A percentile compares a stretch with the other conserved stretches of the same genome.
Evolutionary conservation across 2,113 vertebrate species (phyloP).

Genomic region (Lagopus muta): DNA sequence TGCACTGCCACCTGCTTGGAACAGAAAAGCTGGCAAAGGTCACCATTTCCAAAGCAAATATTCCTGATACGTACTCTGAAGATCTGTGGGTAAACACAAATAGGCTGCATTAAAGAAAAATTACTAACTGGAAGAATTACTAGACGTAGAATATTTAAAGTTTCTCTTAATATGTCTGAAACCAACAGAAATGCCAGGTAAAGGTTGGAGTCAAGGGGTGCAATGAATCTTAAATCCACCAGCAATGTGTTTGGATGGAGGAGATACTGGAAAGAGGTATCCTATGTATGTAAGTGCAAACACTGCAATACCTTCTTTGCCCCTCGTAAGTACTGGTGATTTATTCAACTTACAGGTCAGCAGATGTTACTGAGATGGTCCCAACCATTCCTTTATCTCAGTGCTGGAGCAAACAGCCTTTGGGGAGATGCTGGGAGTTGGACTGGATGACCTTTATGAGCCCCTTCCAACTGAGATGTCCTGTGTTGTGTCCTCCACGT

Average conservation of each 20-base stretch:
- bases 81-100: neutral
- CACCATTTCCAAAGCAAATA: neutral
- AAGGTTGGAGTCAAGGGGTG: neutral
- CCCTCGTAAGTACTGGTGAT: neutral
- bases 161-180: neutral
- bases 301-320: accelerated
- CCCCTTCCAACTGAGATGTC: no score
- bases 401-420: neutral
- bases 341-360: neutral
- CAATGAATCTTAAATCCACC: neutral
- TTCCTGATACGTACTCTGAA: neutral
- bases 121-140: neutral
- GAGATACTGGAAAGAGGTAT: neutral
- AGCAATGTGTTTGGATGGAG: neutral
- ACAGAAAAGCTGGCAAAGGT: neutral
- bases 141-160: neutral
- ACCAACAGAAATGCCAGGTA: neutral
- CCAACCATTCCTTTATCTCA: neutral
- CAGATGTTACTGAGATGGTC: neutral
- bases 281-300: neutral
- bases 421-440: neutral
- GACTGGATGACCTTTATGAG: no score
- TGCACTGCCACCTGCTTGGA: neutral
- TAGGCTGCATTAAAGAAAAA: neutral
- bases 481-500: neutral